A percentile compares a stretch with the other conserved stretches of the same genome.
phyloP scores from a whole-genome alignment of 2,797 vertebrate species.

The Melanotaenia pygmaea region DNA sequence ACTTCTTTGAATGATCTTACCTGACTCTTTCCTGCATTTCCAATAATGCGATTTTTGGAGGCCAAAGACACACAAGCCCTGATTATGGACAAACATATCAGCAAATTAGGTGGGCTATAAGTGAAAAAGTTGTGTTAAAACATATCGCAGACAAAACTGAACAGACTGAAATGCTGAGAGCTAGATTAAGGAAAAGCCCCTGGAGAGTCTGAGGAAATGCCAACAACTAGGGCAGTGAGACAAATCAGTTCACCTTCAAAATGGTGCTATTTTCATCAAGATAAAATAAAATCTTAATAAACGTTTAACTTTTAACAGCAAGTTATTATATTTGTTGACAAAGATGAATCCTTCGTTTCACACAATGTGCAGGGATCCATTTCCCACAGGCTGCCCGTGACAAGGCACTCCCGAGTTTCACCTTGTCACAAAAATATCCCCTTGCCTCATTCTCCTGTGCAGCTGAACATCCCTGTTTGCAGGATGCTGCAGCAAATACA shows the following conservation, averaged over 20 bases:
- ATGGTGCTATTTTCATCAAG: slow-evolving; percentile 16
- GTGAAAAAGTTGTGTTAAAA: slow-evolving; percentile 27
- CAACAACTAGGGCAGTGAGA: slow-evolving; percentile 64
- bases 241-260: slow-evolving; percentile 62
- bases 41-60: slow-evolving; percentile 92
- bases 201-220: slow-evolving; percentile 59
- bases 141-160: slow-evolving; percentile 24
- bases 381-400: slow-evolving; percentile 42
- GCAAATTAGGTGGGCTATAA: slow-evolving; percentile 35
- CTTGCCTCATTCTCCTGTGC: slow-evolving; percentile 28
- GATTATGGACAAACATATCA: slow-evolving; percentile 52
- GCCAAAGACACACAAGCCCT: slow-evolving; percentile 94
- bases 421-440: slow-evolving; percentile 61
- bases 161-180: slow-evolving; percentile 28
- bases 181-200: slow-evolving; percentile 45
- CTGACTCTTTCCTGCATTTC: slow-evolving; percentile 95
- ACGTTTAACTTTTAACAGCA: slow-evolving; percentile 8
- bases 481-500: slow-evolving; percentile 51
- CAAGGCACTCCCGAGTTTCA: slow-evolving; percentile 56
- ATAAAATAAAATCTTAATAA: background rate
- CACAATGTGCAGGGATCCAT: slow-evolving; percentile 29
- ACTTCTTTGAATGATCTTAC: slow-evolving; percentile 68
- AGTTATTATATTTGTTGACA: slow-evolving; percentile 16
- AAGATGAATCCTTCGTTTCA: slow-evolving; percentile 17
- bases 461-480: slow-evolving; percentile 44